Percentiles rank a stretch among this genome's conserved stretches.
Conservation (phyloP, 1,140 invertebrate genomes). For the Babylonia areolata region DNA sequence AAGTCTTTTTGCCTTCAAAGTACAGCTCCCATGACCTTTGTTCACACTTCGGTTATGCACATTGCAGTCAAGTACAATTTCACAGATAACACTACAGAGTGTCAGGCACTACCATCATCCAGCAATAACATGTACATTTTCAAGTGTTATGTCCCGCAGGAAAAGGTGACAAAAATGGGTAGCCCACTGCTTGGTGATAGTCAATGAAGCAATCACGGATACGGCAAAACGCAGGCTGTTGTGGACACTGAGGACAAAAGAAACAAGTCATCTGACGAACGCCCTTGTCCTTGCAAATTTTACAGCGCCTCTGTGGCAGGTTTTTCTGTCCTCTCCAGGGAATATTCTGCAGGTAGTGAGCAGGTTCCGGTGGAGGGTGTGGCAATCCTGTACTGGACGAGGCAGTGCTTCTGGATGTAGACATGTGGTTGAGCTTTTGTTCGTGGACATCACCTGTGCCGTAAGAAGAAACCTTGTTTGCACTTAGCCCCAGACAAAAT, state of each 20-base stretch:
- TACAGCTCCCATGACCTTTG: no score
- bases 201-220: neutral
- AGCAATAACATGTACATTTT: no score
- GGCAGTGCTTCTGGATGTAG: neutral
- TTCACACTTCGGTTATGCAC: no score
- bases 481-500: no score
- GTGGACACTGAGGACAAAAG: neutral
- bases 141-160: no score
- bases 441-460: neutral
- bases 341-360: conserved; percentile 1
- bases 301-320: conserved; percentile 4
- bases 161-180: neutral
- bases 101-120: no score
- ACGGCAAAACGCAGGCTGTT: conserved; percentile 1
- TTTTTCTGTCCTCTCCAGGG: conserved; percentile 11
- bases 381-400: neutral
- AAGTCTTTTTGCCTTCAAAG: no score
- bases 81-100: no score
- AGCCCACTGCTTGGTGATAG: neutral
- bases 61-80: no score
- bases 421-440: neutral
- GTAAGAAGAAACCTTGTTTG: neutral
- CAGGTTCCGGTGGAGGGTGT: neutral
- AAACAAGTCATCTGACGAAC: neutral
- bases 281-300: conserved; percentile 6